Conservation (phyloP, 1,140 invertebrate species). For the Euura saliciscinereae region DNA sequence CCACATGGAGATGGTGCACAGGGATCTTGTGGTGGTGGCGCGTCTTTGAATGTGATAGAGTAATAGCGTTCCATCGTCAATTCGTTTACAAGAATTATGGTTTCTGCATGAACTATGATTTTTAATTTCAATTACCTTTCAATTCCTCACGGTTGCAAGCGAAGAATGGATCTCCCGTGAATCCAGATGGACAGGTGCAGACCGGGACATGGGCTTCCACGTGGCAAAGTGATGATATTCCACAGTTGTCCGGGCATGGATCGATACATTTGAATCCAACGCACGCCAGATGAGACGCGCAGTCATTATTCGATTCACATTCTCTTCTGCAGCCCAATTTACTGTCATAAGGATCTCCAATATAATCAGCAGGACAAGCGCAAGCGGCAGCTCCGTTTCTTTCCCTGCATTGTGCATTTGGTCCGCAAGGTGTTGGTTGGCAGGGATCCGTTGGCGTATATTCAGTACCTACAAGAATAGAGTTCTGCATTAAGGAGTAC, state of each 20-base stretch:
- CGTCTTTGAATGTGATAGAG: conserved; percentile 20
- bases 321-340: conserved; percentile 72
- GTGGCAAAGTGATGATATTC: conserved; percentile 74
- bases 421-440: conserved; percentile 79
- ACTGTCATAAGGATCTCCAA: conserved; percentile 77
- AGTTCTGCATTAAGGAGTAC: conserved; percentile 28
- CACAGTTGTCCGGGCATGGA: conserved; percentile 77
- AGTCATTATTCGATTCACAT: conserved; percentile 79
- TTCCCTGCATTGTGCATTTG: conserved; percentile 79
- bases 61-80: neutral
- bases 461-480: conserved; percentile 51
- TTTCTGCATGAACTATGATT: neutral
- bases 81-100: conserved; percentile 17
- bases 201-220: conserved; percentile 76
- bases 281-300: conserved; percentile 70
- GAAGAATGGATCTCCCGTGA: conserved; percentile 81
- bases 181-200: conserved; percentile 76
- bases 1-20: conserved; percentile 65
- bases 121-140: conserved; percentile 29
- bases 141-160: conserved; percentile 52
- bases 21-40: conserved; percentile 49
- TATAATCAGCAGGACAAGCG: conserved; percentile 73
- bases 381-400: conserved; percentile 79
- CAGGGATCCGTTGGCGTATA: conserved; percentile 65
- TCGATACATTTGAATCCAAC: conserved; percentile 78